These are phyloP conservation scores for Luehdorfia chinensis DNA, from an alignment of 1,140 invertebrate species.

Conservation along the genomic window DNA sequence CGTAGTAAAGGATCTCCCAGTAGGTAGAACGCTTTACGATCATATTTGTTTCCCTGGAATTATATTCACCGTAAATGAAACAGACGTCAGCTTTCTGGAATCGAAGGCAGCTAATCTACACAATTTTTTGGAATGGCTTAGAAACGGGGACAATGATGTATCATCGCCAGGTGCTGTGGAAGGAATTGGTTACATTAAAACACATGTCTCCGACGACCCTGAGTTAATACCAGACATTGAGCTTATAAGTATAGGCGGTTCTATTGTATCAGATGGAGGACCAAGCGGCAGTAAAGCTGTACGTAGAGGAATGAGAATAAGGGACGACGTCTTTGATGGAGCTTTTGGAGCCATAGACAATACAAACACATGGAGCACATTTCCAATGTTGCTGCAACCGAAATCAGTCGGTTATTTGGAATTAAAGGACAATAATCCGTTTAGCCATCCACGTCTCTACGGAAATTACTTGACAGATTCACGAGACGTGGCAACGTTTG, in stretches of 20 bases:
- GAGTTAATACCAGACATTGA: conserved; percentile 81
- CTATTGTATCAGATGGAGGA: conserved; percentile 78
- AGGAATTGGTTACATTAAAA: conserved; percentile 81
- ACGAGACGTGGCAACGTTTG: conserved; percentile 72
- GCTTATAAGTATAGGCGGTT: conserved; percentile 78
- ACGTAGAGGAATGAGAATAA: conserved; percentile 78
- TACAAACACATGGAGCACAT: conserved; percentile 68
- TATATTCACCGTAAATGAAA: conserved; percentile 77
- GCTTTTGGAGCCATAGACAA: conserved; percentile 76
- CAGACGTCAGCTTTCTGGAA: conserved; percentile 60
- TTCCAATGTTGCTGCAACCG: conserved; percentile 79
- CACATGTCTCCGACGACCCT: conserved; percentile 76
- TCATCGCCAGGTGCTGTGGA: conserved; percentile 80
- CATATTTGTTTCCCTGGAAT: conserved; percentile 82
- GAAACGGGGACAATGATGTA: conserved; percentile 67
- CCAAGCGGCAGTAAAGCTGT: conserved; percentile 76
- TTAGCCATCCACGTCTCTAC: conserved; percentile 80
- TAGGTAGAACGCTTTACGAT: conserved; percentile 80
- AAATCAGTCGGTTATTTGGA: conserved; percentile 80
- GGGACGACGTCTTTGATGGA: conserved; percentile 77
- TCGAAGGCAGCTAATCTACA: conserved; percentile 28
- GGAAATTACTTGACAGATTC: conserved; percentile 80
- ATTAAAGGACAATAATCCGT: conserved; percentile 79
- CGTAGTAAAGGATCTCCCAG: conserved; percentile 72
- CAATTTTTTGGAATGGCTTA: conserved; percentile 52